Percentiles rank a stretch among this genome's conserved stretches.
phyloP scores from a whole-genome alignment of 2,888 invertebrate species.

The Archaeoteleia sp. region DNA sequence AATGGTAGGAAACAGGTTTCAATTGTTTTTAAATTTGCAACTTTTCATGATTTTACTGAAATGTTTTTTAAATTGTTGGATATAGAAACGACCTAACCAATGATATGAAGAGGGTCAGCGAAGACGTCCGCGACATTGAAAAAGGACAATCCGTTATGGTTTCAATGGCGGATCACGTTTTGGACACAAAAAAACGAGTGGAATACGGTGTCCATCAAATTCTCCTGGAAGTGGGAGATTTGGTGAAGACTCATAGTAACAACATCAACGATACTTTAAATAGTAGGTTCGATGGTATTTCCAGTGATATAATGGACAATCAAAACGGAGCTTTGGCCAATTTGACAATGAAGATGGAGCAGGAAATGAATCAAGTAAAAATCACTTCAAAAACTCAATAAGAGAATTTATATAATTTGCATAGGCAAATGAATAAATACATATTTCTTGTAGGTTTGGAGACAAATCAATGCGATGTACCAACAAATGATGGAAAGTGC shows the following conservation, averaged over 20 bases:
- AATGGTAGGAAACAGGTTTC: no score
- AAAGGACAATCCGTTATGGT: constrained; percentile 87
- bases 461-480: constrained; percentile 92
- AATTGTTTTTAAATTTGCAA: not conserved
- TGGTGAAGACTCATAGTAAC: constrained; percentile 80
- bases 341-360: constrained; percentile 85
- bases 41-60: no score
- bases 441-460: constrained; percentile 84
- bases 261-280: constrained; percentile 82
- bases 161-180: constrained; percentile 88
- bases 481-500: constrained; percentile 87
- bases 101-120: constrained; percentile 62
- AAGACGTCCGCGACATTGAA: constrained; percentile 77
- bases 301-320: constrained; percentile 82
- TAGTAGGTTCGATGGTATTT: constrained; percentile 83
- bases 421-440: no score
- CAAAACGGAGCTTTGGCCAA: constrained; percentile 84
- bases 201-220: constrained; percentile 91
- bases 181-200: constrained; percentile 88
- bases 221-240: constrained; percentile 83
- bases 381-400: no score
- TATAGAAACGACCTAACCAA: constrained; percentile 65
- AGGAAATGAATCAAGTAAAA: constrained; percentile 83
- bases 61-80: no score
- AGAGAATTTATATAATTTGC: no score